These are phyloP conservation scores for Varanus komodoensis DNA, from an alignment of 2,113 vertebrate genomes.

Conservation along the genomic window DNA sequence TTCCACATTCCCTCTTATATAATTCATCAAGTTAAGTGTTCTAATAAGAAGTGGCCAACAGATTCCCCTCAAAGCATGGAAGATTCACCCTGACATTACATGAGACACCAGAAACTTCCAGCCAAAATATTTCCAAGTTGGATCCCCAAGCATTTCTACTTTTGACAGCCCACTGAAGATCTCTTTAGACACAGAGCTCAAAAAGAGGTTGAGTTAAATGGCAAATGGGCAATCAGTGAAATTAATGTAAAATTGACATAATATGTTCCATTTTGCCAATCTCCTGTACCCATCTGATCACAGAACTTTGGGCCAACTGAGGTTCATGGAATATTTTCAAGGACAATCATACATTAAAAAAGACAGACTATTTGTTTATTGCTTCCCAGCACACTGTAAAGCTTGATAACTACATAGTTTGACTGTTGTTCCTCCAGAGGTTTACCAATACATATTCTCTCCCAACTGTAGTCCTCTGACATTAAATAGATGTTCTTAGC, in stretches of 20 bases:
- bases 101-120: background rate
- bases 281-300: background rate
- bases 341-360: background rate
- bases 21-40: background rate
- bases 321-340: background rate
- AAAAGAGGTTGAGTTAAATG: background rate
- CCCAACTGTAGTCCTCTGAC: background rate
- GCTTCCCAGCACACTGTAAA: background rate
- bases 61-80: background rate
- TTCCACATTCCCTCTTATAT: conserved; percentile 3
- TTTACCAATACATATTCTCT: background rate
- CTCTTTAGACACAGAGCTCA: background rate
- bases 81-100: background rate
- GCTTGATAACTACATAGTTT: background rate
- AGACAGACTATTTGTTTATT: background rate
- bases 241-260: background rate
- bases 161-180: background rate
- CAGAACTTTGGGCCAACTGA: background rate
- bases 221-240: background rate
- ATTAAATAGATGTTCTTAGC: background rate
- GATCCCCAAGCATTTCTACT: background rate
- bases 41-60: background rate
- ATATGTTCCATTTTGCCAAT: background rate
- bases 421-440: background rate
- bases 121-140: background rate